phyloP scores from a whole-genome alignment of 2,113 vertebrate species.

The Dinomys branickii region DNA sequence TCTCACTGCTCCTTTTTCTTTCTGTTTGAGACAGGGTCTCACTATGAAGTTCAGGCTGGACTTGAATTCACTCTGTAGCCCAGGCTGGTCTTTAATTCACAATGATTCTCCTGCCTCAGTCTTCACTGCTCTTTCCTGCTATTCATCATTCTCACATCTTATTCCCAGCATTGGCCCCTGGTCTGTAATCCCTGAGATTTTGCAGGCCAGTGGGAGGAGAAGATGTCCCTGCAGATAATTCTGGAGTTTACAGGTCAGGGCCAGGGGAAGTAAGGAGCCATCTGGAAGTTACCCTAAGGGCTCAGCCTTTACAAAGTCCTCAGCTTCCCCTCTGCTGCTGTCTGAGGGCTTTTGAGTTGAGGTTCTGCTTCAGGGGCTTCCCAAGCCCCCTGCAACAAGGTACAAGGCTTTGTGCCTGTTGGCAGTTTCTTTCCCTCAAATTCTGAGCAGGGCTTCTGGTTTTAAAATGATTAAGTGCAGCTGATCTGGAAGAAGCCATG shows the following conservation, averaged over 20 bases:
- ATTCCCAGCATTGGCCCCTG: not conserved
- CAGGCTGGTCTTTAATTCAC: no score
- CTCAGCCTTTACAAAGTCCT: not conserved
- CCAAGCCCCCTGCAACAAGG: not conserved
- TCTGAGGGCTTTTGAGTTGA: not conserved
- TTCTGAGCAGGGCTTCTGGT: not conserved
- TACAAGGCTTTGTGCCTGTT: not conserved
- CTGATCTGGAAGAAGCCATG: not conserved
- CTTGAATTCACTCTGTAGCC: no score
- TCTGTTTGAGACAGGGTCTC: no score
- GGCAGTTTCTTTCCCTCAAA: not conserved
- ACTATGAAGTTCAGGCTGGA: no score
- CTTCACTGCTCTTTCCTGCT: not conserved
- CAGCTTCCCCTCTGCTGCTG: not conserved
- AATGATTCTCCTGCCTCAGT: no score
- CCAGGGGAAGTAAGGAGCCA: not conserved
- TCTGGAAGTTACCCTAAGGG: not conserved
- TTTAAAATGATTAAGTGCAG: conserved; percentile 43
- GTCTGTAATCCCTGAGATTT: no score
- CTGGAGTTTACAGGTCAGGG: not conserved
- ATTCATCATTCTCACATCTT: not conserved
- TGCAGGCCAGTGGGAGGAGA: not conserved
- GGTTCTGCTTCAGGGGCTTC: not conserved
- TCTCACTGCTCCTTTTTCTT: not conserved
- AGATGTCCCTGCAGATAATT: not conserved